A percentile compares a stretch with the other conserved stretches of the same genome.
These are phyloP conservation scores for Siphlonurus alternatus DNA, from an alignment of 2,888 invertebrate genomes.

Conservation along the genomic window DNA sequence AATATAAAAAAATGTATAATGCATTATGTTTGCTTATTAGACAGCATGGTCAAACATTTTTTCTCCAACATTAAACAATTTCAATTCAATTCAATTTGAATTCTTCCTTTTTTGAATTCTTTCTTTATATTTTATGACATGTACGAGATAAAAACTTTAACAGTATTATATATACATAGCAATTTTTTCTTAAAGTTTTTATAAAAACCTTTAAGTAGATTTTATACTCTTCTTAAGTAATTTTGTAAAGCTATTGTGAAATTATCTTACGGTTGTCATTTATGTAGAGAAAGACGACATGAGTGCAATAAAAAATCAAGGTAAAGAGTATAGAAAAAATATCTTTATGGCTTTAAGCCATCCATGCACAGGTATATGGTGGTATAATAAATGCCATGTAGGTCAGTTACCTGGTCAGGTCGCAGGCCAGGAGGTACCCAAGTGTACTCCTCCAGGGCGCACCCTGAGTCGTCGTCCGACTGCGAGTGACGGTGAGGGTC, in stretches of 20 bases:
- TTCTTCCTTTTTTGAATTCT: no score
- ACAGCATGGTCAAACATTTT: no score
- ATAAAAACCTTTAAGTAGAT: no score
- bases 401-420: constrained; percentile 73
- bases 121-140: no score
- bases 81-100: no score
- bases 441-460: constrained; percentile 93
- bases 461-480: constrained; percentile 95
- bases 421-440: constrained; percentile 95
- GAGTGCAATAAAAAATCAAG: not conserved
- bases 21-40: no score
- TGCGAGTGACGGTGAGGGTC: constrained; percentile 76
- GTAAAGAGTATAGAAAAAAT: not conserved
- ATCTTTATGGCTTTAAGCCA: not conserved
- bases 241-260: not conserved
- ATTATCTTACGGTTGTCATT: not conserved
- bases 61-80: no score
- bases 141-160: no score
- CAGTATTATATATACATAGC: no score
- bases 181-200: no score
- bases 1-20: no score
- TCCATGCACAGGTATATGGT: not conserved
- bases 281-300: not conserved
- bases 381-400: not conserved
- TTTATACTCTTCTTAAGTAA: not conserved